Evolutionary conservation across 2,113 vertebrate species (phyloP).

Genomic region (Eptesicus fuscus): DNA sequence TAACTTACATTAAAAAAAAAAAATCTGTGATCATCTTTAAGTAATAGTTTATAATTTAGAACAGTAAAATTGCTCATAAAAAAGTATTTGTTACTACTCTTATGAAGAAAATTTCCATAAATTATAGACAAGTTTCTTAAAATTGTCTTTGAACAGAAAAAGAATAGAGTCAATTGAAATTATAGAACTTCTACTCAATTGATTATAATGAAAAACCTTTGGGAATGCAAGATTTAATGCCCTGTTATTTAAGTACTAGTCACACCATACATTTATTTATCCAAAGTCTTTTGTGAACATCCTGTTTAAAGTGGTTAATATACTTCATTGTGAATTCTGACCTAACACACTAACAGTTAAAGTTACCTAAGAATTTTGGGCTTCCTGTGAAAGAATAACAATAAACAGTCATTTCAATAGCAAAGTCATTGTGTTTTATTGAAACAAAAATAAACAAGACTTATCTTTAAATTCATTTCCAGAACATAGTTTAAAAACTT

Average conservation of each 20-base stretch:
- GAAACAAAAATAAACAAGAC: background rate
- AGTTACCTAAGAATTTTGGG: background rate
- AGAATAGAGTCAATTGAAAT: slow-evolving; percentile 31
- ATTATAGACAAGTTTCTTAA: slow-evolving; percentile 59
- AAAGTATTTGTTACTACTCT: slow-evolving; percentile 41
- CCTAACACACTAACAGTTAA: background rate
- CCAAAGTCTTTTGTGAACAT: background rate
- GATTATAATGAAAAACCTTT: slow-evolving; percentile 8
- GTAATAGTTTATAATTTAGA: slow-evolving; percentile 29
- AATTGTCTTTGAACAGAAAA: slow-evolving; percentile 30
- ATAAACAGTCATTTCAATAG: slow-evolving; percentile 4
- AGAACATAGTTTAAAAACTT: background rate
- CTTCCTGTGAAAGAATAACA: background rate
- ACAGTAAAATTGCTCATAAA: slow-evolving; percentile 33
- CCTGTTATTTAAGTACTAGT: background rate
- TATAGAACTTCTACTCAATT: slow-evolving; percentile 54
- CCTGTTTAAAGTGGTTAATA: background rate
- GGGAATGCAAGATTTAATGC: slow-evolving; percentile 10
- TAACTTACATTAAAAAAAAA: background rate
- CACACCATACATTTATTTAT: background rate
- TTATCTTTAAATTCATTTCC: slow-evolving; percentile 7
- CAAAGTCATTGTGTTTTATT: slow-evolving; percentile 18
- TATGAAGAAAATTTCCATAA: slow-evolving; percentile 43
- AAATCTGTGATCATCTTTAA: slow-evolving; percentile 15
- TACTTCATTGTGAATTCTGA: slow-evolving; percentile 22